Conservation (phyloP, 2,888 invertebrate genomes). For the Drosophila neonasuta region DNA sequence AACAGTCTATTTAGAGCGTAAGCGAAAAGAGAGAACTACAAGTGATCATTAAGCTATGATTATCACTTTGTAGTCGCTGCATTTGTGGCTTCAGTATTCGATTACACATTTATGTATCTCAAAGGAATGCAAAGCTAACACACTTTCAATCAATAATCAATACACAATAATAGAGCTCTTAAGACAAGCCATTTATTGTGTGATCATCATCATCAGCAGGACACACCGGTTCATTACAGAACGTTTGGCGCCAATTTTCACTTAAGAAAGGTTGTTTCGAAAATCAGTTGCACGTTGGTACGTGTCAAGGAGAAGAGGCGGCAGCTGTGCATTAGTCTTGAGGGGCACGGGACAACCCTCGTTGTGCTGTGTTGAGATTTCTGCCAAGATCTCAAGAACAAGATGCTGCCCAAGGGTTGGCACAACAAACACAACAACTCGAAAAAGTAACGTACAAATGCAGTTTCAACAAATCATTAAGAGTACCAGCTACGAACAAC, state of each 20-base stretch:
- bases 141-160: neutral
- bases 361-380: slow-evolving; percentile 41
- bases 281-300: slow-evolving; percentile 61
- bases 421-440: neutral
- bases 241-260: slow-evolving; percentile 61
- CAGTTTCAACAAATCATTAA: slow-evolving; percentile 55
- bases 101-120: neutral
- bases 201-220: slow-evolving; percentile 21
- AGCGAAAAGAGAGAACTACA: neutral
- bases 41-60: neutral
- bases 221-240: slow-evolving; percentile 69
- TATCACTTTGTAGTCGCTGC: neutral
- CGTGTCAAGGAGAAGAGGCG: slow-evolving; percentile 51
- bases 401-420: slow-evolving; percentile 54
- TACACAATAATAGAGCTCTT: neutral
- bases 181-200: slow-evolving; percentile 11
- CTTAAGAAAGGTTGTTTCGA: neutral
- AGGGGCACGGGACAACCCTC: slow-evolving; percentile 56
- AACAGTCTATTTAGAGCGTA: slow-evolving; percentile 4
- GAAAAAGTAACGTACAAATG: slow-evolving; percentile 64
- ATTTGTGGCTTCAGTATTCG: neutral
- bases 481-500: slow-evolving; percentile 29
- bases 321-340: slow-evolving; percentile 49
- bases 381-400: slow-evolving; percentile 57
- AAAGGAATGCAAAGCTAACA: neutral